Evolutionary conservation across 2,113 vertebrate species (phyloP).

Genomic region (Emydura subglobosa): DNA sequence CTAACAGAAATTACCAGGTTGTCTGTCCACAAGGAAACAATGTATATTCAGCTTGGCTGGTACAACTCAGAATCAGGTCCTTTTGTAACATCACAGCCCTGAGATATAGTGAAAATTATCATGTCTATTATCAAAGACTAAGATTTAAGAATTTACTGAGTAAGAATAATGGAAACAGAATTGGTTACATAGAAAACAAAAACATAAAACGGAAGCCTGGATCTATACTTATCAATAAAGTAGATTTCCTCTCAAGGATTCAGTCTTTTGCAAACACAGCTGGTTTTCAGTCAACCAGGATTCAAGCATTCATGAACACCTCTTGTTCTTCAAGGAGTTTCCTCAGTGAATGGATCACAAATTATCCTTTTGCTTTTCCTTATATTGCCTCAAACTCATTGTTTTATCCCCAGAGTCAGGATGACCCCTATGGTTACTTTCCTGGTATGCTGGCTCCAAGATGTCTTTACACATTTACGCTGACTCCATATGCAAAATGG

Average conservation of each 20-base stretch:
- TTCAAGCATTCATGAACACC: not conserved
- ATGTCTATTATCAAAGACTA: not conserved
- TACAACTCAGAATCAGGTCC: not conserved
- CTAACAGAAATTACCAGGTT: not conserved
- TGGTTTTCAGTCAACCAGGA: not conserved
- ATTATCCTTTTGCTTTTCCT: not conserved
- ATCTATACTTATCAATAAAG: not conserved
- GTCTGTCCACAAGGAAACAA: not conserved
- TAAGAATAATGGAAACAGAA: not conserved
- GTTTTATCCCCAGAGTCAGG: not conserved
- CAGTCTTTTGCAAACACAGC: not conserved
- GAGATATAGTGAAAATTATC: not conserved
- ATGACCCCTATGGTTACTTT: not conserved
- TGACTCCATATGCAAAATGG: not conserved
- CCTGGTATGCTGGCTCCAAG: not conserved
- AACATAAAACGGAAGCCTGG: not conserved
- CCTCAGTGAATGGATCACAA: not conserved
- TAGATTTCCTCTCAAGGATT: not conserved
- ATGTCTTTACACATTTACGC: not conserved
- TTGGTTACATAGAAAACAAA: not conserved
- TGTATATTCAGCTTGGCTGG: not conserved
- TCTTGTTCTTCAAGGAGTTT: not conserved
- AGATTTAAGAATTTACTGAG: not conserved
- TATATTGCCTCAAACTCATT: not conserved
- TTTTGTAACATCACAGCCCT: not conserved